Percentiles rank a stretch among this genome's conserved stretches.
Conservation (phyloP, 2,113 vertebrate species). For the Synchiropus splendidus region DNA sequence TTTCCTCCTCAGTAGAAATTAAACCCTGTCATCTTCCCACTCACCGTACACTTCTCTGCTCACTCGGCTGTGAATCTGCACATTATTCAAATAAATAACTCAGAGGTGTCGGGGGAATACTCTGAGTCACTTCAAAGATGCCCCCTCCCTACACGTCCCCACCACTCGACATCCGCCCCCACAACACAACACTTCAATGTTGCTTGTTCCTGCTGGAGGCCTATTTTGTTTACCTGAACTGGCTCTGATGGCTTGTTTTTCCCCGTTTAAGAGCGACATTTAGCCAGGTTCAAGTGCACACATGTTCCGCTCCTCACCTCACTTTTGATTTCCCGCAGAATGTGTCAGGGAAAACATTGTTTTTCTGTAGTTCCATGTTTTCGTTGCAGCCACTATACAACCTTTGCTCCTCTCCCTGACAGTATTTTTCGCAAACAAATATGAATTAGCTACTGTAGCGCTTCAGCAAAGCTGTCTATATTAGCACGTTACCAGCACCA, state of each 20-base stretch:
- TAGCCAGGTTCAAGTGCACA: slow-evolving; percentile 46
- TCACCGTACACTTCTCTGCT: slow-evolving; percentile 50
- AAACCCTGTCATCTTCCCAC: slow-evolving; percentile 58
- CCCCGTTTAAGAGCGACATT: slow-evolving; percentile 47
- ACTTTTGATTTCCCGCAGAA: slow-evolving; percentile 28
- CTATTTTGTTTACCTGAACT: slow-evolving; percentile 66
- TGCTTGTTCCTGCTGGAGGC: slow-evolving; percentile 56
- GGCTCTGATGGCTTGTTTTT: slow-evolving; percentile 65
- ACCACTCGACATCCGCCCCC: too few relatives aligned
- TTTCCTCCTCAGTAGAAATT: slow-evolving; percentile 52
- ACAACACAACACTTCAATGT: slow-evolving; percentile 30
- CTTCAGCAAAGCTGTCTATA: too few relatives aligned
- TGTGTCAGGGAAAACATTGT: slow-evolving; percentile 1
- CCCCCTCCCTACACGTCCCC: slow-evolving; percentile 8
- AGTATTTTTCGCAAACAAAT: too few relatives aligned
- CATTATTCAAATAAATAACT: slow-evolving; percentile 67
- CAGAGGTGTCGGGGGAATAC: slow-evolving; percentile 55
- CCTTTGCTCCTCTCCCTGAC: background rate
- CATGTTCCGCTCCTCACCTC: slow-evolving; percentile 22
- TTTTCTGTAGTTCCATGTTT: slow-evolving; percentile 7
- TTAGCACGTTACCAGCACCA: slow-evolving; percentile 11
- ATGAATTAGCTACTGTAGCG: too few relatives aligned
- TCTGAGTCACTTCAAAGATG: slow-evolving; percentile 63
- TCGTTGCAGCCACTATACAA: background rate
- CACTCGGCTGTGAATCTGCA: slow-evolving; percentile 51